Conservation (phyloP, 2,797 vertebrate species). For the Australoheros facetus region DNA sequence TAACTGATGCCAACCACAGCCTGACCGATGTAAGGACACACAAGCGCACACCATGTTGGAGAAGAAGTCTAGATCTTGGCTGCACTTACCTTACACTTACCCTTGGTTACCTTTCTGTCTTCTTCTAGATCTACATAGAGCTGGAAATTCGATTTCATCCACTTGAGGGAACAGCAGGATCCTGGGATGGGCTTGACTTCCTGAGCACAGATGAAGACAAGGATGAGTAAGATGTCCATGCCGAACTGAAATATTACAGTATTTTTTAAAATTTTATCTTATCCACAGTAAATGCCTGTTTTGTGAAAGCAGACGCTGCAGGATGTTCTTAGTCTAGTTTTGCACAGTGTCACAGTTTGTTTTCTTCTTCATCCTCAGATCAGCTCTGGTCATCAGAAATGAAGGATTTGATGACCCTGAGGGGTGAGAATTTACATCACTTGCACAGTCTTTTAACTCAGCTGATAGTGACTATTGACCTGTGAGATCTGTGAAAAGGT, state of each 20-base stretch:
- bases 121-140: constrained; percentile 87
- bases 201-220: constrained; percentile 68
- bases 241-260: neutral
- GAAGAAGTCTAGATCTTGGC: neutral
- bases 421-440: constrained; percentile 56
- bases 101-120: neutral
- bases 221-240: constrained; percentile 80
- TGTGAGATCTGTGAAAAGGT: no score
- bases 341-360: neutral
- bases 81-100: neutral
- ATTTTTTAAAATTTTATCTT: neutral
- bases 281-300: neutral
- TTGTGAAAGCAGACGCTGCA: neutral
- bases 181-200: constrained; percentile 88
- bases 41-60: neutral
- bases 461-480: no score
- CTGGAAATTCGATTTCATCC: constrained; percentile 91
- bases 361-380: constrained; percentile 69
- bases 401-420: constrained; percentile 81
- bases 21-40: constrained; percentile 83
- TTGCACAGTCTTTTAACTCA: neutral
- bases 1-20: constrained; percentile 85
- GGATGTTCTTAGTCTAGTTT: neutral
- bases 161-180: constrained; percentile 85
- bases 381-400: constrained; percentile 83